Conservation (phyloP, 2,888 invertebrate species). For the Polylopha cassiicola region DNA sequence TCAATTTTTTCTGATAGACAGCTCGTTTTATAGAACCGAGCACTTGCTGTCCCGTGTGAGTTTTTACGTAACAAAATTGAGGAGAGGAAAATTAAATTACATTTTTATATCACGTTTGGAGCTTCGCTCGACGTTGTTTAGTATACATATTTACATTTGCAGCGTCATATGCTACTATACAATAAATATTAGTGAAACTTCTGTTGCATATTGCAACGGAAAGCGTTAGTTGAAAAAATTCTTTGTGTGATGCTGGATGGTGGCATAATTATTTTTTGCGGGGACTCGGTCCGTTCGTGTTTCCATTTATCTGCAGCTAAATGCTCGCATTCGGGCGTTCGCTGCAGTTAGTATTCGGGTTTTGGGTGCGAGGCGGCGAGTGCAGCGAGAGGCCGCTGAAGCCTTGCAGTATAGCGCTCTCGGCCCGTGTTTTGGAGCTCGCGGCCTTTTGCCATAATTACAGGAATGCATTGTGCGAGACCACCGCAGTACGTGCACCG, state of each 20-base stretch:
- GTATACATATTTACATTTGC: slow-evolving; percentile 1
- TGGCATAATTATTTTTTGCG: slow-evolving; percentile 54
- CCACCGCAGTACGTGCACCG: slow-evolving; percentile 50
- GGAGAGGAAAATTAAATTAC: too few relatives aligned
- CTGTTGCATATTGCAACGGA: slow-evolving; percentile 38
- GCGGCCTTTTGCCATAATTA: slow-evolving; percentile 63
- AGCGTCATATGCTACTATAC: slow-evolving; percentile 12
- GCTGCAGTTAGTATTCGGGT: slow-evolving; percentile 39
- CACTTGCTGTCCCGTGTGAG: too few relatives aligned
- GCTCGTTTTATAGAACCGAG: too few relatives aligned
- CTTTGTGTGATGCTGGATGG: slow-evolving; percentile 46
- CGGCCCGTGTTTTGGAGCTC: slow-evolving; percentile 39
- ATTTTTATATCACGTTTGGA: too few relatives aligned
- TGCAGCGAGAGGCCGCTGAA: slow-evolving; percentile 2
- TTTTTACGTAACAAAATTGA: too few relatives aligned
- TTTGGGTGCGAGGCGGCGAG: slow-evolving; percentile 27
- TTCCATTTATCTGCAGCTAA: slow-evolving; percentile 52
- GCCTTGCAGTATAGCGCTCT: slow-evolving; percentile 17
- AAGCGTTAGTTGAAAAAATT: slow-evolving; percentile 44
- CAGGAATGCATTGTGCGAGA: slow-evolving; percentile 62
- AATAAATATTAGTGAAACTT: slow-evolving; percentile 21
- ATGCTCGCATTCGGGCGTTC: slow-evolving; percentile 49
- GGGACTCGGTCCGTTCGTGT: slow-evolving; percentile 39
- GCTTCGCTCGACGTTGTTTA: not conserved
- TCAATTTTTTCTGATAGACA: too few relatives aligned